Evolutionary conservation across 1,140 invertebrate species (phyloP).

Genomic region (Reticulitermes speratus): DNA sequence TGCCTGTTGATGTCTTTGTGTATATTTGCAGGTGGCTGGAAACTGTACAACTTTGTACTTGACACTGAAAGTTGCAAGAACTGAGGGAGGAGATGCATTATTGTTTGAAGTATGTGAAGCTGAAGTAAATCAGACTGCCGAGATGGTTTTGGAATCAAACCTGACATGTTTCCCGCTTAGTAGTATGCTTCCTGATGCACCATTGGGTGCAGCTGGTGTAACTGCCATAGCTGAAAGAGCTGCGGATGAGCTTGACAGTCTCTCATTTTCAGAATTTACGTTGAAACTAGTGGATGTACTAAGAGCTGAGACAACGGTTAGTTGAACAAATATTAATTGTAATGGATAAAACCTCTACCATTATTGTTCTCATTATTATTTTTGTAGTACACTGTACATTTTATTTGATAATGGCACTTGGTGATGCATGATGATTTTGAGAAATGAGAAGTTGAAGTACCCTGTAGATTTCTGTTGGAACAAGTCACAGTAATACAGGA

Average conservation of each 20-base stretch:
- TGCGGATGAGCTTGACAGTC: conserved; percentile 12
- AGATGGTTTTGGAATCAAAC: background rate
- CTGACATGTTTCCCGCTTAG: background rate
- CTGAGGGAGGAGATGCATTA: conserved; percentile 14
- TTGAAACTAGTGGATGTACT: background rate
- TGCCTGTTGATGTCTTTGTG: no score
- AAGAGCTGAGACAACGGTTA: conserved; percentile 15
- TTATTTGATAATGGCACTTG: no score
- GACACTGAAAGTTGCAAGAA: conserved; percentile 20
- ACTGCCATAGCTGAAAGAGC: conserved; percentile 13
- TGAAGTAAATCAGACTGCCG: conserved; percentile 10
- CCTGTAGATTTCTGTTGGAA: no score
- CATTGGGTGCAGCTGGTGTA: background rate
- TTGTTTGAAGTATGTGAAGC: conserved; percentile 22
- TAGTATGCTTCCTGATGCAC: background rate
- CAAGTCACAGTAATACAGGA: no score
- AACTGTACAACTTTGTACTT: conserved; percentile 1
- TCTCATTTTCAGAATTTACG: conserved; percentile 15
- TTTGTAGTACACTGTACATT: no score
- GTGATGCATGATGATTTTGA: no score
- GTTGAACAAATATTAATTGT: background rate
- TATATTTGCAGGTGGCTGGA: background rate
- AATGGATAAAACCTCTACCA: no score
- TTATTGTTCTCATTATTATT: no score
- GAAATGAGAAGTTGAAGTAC: no score